Base-by-base conservation (phyloP, 2,888 invertebrate species). In the Diabrotica balteata region DNA sequence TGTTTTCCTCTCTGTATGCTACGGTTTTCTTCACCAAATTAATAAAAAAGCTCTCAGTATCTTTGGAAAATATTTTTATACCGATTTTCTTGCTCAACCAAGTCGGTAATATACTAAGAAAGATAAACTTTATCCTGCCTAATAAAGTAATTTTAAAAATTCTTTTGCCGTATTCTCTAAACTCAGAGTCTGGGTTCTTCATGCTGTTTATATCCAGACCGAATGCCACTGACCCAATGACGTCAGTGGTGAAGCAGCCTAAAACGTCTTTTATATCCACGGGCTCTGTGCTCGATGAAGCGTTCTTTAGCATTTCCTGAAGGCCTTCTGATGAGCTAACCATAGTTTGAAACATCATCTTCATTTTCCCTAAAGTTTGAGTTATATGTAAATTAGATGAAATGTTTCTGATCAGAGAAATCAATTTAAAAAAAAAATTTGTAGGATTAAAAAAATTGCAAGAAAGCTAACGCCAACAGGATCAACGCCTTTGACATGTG, bases 291-390 rank as follows among this genome's bases (percentile, higher is more conserved):
- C 68, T 64, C 8, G 45, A 60, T 8, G 63, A 54, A 42, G 73
- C 59, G 22, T 74, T 65, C n/a, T 68, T 50, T 0, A 73, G 63
- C 8, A 72, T 71, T 45, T 73, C 63, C 9, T 76, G 70, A 8
- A 66, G 68, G 59, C 68, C 75, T 8, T 71, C 75, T 9, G 72
- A 77, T 58, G 89, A 87, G 50, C 86, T 83, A 45, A 87, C 84
- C 10, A 90, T 84, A 0, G 88, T 86, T 0, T 85, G 84, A 73
- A 89, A 90, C 88, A 91, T 90, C 43, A 84, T 86, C 79, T 89
- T 91, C 72, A 92, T 83, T 80, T 90, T 91, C 6, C 88, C 72
- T 72, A 43, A 17, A 67, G 8, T 44, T 50, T 52, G 0, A 5
- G n/a, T 52, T 52, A 22, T 52, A 22, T 17, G 8, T 17, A 7